Evolutionary conservation across 2,113 vertebrate genomes (phyloP).

Genomic region (Stercorarius parasiticus): DNA sequence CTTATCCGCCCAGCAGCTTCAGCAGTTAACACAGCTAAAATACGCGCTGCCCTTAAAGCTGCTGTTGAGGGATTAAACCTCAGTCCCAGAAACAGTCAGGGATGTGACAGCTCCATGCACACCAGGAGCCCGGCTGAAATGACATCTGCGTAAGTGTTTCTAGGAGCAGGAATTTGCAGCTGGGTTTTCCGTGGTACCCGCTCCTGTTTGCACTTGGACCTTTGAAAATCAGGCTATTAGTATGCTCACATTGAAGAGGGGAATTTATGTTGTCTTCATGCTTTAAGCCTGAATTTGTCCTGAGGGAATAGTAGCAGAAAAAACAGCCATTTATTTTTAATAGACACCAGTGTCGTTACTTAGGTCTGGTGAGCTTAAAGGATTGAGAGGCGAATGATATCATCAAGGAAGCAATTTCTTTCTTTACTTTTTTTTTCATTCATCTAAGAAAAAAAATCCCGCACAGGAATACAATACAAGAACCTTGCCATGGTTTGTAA

Average conservation of each 20-base stretch:
- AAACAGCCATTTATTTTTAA: constrained; percentile 58
- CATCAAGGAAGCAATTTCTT: constrained; percentile 40
- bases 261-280: constrained; percentile 44
- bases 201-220: constrained; percentile 22
- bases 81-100: not conserved
- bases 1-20: not conserved
- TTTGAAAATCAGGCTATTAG: constrained; percentile 8
- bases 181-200: not conserved
- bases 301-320: constrained; percentile 58
- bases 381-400: constrained; percentile 41
- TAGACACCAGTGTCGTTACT: constrained; percentile 20
- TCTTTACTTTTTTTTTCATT: not conserved
- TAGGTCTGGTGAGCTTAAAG: constrained; percentile 52
- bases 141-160: not conserved
- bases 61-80: not conserved
- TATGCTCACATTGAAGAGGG: not conserved
- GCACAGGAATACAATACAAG: not conserved
- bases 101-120: not conserved
- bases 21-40: not conserved
- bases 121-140: not conserved
- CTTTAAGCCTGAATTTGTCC: constrained; percentile 27
- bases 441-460: not conserved
- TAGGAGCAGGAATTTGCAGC: constrained; percentile 24
- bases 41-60: not conserved
- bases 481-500: not conserved